Evolutionary conservation across 1,140 invertebrate species (phyloP), one percentile per base, ranked within the genome.

Genomic region (Pararge aegeria): DNA sequence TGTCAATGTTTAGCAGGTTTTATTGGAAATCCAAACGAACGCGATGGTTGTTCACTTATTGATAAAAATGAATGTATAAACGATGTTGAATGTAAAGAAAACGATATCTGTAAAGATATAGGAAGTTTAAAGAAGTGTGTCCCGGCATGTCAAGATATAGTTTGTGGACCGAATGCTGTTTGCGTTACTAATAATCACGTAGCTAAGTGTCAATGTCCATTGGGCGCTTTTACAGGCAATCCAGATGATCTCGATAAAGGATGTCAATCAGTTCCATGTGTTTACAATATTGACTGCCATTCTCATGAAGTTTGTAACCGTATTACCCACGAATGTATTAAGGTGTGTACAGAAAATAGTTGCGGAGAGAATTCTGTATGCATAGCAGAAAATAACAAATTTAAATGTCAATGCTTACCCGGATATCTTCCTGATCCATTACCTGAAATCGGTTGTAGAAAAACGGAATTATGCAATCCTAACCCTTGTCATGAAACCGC

Each of bases 361-460:
- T 98, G 97, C 75, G 97, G 96, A 0, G 92, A 93, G 20, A 97
- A 97, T 87, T 95, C 97, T 7, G 95, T 98, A 38, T 98, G 97
- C 78, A 93, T 97, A 61, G 94, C 95, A 9, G 95, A 97, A 78
- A 94, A 96, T 74, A 96, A 97, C 75, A 93, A 93, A 70, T 92
- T 94, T 1, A 92, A 92, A 1, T 98, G 97, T 72, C 94, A 95
- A 73, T 98, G 97, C 80, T 96, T 95, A 18, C 93, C 94, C 13
- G 96, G 96, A 1, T 96, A 93, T 72, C 91, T 91, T 73, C 92
- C 95, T 0, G 94, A 97, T 85, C 96, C 97, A 0, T 79, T 95
- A 5, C 92, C 96, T 0, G 96, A 97, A 59, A 92, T 97, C 9
- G 94, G 94, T 70, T 97, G 96, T 74, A 90, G 91, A 20, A 91